These are phyloP conservation scores for Dynastes maya DNA, from an alignment of 2,888 invertebrate genomes.

Conservation along the genomic window DNA sequence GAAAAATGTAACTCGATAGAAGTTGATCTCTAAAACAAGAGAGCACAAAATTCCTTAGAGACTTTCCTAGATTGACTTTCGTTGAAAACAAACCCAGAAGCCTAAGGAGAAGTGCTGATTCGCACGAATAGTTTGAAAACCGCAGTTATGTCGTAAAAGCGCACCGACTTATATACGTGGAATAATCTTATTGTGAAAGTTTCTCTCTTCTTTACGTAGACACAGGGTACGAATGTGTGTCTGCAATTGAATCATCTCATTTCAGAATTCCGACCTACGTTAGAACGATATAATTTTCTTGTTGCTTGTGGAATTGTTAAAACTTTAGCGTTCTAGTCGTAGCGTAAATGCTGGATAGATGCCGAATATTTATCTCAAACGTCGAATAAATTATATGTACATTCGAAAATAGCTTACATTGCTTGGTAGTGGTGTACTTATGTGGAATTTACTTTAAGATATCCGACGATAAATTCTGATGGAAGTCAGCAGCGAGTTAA, in stretches of 20 bases:
- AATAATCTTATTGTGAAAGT: slow-evolving; percentile 5
- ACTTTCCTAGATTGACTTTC: not conserved
- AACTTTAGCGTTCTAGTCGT: not conserved
- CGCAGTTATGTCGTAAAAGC: not conserved
- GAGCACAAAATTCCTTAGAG: not conserved
- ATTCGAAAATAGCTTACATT: slow-evolving; percentile 1
- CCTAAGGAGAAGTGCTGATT: not conserved
- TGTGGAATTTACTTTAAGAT: not conserved
- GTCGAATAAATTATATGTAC: not conserved
- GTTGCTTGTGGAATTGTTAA: not conserved
- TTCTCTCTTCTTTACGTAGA: not conserved
- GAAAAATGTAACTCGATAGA: too few relatives aligned
- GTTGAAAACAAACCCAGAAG: not conserved
- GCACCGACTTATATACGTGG: not conserved
- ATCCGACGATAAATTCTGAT: not conserved
- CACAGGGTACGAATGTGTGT: not conserved
- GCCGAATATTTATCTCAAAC: not conserved
- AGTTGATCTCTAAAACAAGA: too few relatives aligned
- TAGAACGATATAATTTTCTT: slow-evolving; percentile 3
- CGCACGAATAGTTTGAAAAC: not conserved
- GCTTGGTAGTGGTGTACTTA: not conserved
- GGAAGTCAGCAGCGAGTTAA: not conserved
- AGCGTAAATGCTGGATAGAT: not conserved
- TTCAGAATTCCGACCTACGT: slow-evolving; percentile 1
- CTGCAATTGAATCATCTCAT: not conserved